A percentile compares a stretch with the other conserved stretches of the same genome.
These are phyloP conservation scores for Alectoris magna DNA, from an alignment of 2,797 vertebrate species.

Conservation along the genomic window DNA sequence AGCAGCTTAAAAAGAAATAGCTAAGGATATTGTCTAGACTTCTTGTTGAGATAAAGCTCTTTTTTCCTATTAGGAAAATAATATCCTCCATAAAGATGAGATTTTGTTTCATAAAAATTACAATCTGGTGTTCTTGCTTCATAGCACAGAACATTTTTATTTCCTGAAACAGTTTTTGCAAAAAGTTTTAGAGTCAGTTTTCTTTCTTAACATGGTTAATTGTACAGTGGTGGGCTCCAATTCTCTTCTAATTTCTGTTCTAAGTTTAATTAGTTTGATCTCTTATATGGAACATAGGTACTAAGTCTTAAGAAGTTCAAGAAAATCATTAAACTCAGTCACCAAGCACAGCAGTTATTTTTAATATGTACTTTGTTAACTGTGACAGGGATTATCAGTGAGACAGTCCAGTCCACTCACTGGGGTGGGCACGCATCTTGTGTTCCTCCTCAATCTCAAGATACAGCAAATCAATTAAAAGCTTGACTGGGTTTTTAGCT, in stretches of 20 bases:
- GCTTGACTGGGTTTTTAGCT: background rate
- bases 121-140: background rate
- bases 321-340: background rate
- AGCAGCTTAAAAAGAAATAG: slow-evolving; percentile 50
- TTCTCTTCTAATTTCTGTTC: background rate
- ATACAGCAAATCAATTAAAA: background rate
- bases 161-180: background rate
- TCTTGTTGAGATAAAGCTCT: slow-evolving; percentile 3
- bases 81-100: slow-evolving; percentile 10
- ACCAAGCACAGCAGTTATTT: background rate
- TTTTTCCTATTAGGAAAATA: background rate
- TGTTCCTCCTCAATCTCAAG: background rate
- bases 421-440: background rate
- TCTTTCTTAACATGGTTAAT: background rate
- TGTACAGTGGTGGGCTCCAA: background rate
- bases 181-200: background rate
- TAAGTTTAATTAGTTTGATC: background rate
- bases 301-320: background rate
- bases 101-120: background rate
- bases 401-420: background rate
- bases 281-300: background rate
- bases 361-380: background rate
- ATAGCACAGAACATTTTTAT: background rate
- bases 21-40: slow-evolving; percentile 41
- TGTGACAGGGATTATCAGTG: background rate